Evolutionary conservation across 1,140 invertebrate species (phyloP).

Genomic region (Eueides isabella): DNA sequence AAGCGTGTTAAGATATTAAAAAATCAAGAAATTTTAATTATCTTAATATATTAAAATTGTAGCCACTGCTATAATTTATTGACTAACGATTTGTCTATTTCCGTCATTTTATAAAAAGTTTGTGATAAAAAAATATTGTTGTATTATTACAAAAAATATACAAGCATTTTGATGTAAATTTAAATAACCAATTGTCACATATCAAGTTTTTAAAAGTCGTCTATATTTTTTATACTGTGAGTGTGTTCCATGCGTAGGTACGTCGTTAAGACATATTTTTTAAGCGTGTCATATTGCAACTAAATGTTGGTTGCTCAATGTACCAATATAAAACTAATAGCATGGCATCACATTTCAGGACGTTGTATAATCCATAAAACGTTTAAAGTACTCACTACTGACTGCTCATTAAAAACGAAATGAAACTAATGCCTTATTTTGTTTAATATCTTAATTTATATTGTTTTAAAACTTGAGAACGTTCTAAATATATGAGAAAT

Average conservation of each 20-base stretch:
- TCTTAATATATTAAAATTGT: no score
- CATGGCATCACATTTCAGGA: not conserved
- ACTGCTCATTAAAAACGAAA: not conserved
- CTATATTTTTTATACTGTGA: not conserved
- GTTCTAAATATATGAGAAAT: not conserved
- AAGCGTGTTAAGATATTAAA: no score
- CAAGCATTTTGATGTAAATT: no score
- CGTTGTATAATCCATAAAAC: constrained; percentile 7
- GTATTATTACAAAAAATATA: no score
- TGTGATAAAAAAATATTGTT: no score
- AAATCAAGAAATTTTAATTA: no score
- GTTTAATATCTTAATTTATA: not conserved
- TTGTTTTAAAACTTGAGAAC: not conserved
- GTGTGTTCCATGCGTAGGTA: not conserved
- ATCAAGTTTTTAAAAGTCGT: not conserved
- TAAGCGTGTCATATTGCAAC: not conserved
- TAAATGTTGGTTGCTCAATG: not conserved
- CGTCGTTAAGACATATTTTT: not conserved
- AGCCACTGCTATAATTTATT: no score
- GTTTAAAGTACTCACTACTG: not conserved
- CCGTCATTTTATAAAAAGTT: no score
- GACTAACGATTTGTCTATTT: no score
- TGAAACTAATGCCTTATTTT: not conserved
- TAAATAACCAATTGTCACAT: not conserved
- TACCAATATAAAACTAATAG: constrained; percentile 6